Percentiles rank a stretch among this genome's conserved stretches.
Evolutionary conservation across 2,888 invertebrate species (phyloP).

Genomic region (Dryococelus australis): DNA sequence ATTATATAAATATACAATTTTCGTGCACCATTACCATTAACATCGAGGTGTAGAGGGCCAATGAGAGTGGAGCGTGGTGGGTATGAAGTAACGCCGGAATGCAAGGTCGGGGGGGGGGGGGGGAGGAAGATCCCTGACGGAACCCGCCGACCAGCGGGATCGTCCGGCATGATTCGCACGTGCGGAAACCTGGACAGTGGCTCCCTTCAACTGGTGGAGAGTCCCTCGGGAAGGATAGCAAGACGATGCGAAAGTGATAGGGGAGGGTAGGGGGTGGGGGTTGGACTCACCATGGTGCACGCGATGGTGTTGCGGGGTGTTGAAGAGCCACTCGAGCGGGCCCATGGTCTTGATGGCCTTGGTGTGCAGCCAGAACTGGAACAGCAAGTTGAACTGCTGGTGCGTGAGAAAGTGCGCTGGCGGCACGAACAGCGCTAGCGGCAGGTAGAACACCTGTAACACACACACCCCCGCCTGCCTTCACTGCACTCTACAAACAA

Average conservation of each 20-base stretch:
- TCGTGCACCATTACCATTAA: too few relatives aligned
- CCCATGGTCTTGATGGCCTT: slow-evolving; percentile 81
- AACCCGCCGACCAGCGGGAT: too few relatives aligned
- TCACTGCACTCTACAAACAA: too few relatives aligned
- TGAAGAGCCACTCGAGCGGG: slow-evolving; percentile 84
- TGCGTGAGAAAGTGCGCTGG: slow-evolving; percentile 84
- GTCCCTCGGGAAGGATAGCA: too few relatives aligned
- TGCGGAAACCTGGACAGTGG: too few relatives aligned
- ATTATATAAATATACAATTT: too few relatives aligned
- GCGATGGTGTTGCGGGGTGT: slow-evolving; percentile 90
- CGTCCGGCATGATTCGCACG: too few relatives aligned
- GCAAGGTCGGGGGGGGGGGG: too few relatives aligned
- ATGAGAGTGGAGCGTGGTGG: too few relatives aligned
- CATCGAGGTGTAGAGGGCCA: too few relatives aligned
- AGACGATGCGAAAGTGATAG: not conserved
- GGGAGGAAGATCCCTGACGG: too few relatives aligned
- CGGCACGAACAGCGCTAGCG: slow-evolving; percentile 78
- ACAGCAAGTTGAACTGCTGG: slow-evolving; percentile 87
- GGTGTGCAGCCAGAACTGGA: slow-evolving; percentile 95
- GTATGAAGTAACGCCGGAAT: too few relatives aligned
- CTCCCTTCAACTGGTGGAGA: not conserved
- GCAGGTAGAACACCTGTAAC: slow-evolving; percentile 73
- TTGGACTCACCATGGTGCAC: slow-evolving; percentile 74
- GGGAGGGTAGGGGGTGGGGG: not conserved
- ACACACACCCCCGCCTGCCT: not conserved